Percentiles rank a stretch among this genome's conserved stretches.
These are phyloP conservation scores for Prunella himalayana DNA, from an alignment of 2,113 vertebrate species.

Conservation along the genomic window DNA sequence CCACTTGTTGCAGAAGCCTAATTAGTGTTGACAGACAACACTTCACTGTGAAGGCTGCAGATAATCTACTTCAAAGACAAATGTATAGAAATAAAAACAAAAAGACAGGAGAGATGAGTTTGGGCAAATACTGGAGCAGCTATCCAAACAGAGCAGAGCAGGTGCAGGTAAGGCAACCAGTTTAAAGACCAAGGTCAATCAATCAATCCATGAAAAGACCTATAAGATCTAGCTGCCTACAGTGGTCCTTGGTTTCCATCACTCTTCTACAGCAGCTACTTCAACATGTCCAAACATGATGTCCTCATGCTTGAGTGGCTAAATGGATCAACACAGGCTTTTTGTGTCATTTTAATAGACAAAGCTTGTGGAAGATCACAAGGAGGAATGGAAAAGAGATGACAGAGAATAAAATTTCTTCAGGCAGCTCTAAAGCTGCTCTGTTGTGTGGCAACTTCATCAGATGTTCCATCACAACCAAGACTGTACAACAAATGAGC, in stretches of 20 bases:
- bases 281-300: not conserved
- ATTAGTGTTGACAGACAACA: slow-evolving; percentile 17
- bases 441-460: not conserved
- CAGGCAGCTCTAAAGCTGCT: not conserved
- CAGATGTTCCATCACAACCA: not conserved
- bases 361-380: not conserved
- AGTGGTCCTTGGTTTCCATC: not conserved
- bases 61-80: slow-evolving; percentile 21
- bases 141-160: slow-evolving; percentile 13
- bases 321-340: not conserved
- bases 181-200: not conserved
- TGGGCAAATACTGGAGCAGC: not conserved
- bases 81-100: not conserved
- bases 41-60: not conserved
- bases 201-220: not conserved
- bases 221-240: not conserved
- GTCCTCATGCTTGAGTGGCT: not conserved
- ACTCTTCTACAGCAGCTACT: not conserved
- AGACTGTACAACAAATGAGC: not conserved
- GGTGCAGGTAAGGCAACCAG: not conserved
- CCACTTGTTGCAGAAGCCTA: not conserved
- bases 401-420: not conserved
- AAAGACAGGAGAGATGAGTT: not conserved
- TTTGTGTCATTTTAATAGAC: not conserved
- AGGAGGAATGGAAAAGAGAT: not conserved